phyloP scores from a whole-genome alignment of 2,113 vertebrate genomes.

The Gallinago undulata region DNA sequence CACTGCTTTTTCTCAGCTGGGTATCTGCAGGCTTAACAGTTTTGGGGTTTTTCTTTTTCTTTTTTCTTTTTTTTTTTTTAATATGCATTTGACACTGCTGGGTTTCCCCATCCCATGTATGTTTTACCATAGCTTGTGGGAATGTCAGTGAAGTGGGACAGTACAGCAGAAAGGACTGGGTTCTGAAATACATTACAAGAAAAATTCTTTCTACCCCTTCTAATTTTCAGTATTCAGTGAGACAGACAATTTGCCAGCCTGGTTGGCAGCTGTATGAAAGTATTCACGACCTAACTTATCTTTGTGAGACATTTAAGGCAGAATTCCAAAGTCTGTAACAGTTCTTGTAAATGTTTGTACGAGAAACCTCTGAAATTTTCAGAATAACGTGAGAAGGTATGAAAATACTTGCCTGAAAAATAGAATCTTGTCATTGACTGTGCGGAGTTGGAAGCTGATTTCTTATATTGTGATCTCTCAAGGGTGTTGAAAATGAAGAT shows the following conservation, averaged over 20 bases:
- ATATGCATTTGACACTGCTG: not conserved
- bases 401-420: slow-evolving; percentile 13
- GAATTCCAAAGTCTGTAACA: not conserved
- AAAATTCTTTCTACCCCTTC: not conserved
- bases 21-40: not conserved
- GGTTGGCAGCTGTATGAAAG: not conserved
- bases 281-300: not conserved
- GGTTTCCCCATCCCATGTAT: not conserved
- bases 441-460: not conserved
- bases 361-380: not conserved
- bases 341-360: not conserved
- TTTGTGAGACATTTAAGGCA: not conserved
- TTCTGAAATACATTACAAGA: not conserved
- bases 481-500: not conserved
- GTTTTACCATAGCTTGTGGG: not conserved
- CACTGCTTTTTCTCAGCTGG: not conserved
- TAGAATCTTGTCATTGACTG: not conserved
- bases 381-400: not conserved
- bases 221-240: not conserved
- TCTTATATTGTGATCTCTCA: not conserved
- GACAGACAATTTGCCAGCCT: not conserved
- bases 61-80: not conserved
- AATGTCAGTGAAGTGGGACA: not conserved
- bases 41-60: not conserved
- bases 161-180: not conserved